Evolutionary conservation across 2,113 vertebrate genomes (phyloP), one percentile per base, ranked within the genome.

Genomic region (Salvelinus alpinus): DNA sequence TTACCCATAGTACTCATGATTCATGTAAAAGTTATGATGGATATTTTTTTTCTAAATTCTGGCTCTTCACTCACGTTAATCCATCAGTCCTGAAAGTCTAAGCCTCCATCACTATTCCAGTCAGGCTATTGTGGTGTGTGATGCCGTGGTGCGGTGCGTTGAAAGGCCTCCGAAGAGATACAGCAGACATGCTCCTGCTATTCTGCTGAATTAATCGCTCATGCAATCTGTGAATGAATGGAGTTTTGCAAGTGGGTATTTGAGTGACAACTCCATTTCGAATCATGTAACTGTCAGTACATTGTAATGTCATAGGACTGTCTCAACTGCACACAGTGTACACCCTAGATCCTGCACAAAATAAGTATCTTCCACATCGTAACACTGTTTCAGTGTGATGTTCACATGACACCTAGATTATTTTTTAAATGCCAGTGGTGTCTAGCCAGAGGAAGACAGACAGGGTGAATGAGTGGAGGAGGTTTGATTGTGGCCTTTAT

Each of bases 401-500:
- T 91, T 92, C 88, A 90, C 80, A 77, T 81, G 84, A 88, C 88
- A 85, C 72, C 86, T 69, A 81, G 87, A 90, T 88, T 91, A 90
- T 93, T 89, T 90, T 89, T 87, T 90, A 85, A 78, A 74, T 71
- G 81, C 84, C 79, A 84, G 86, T 84, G 79, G 74, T 72, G 79
- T 25, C 78, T 38, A 38, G 38, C 85, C 85, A 85, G 83, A n/a
- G 80, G 76, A 67, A 20, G 60, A 77, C 44, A 85, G 83, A 87
- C 67, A n/a, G 71, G 78, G 77, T 74, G 84, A 6, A 38, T 2
- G 34, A 38, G 80, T 81, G 73, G 73, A 83, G 78, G 79, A 80
- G 84, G 84, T 89, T 89, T 90, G 85, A 44, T 44, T 86, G 84
- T 72, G 82, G 78, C 85, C 84, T 92, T 89, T 89, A 80, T 82